These are phyloP conservation scores for Centruroides vittatus DNA, from an alignment of 1,140 invertebrate species.

Conservation along the genomic window DNA sequence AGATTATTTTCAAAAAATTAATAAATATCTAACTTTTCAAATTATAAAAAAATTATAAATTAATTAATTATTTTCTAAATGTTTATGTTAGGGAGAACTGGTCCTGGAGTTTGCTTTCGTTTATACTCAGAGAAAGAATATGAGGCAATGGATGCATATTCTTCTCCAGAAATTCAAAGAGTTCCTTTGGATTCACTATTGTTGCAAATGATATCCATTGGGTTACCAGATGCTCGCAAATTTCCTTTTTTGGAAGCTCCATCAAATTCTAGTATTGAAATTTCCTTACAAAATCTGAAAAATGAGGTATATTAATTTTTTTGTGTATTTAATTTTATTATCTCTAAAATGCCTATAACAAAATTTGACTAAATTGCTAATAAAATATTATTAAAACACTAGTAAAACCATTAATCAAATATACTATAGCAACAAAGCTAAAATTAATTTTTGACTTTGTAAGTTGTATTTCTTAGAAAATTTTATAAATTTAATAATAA, in stretches of 20 bases:
- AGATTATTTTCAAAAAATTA: too few relatives aligned
- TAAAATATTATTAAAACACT: too few relatives aligned
- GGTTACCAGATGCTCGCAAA: slow-evolving; percentile 71
- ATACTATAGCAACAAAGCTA: too few relatives aligned
- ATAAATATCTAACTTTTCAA: too few relatives aligned
- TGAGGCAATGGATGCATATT: slow-evolving; percentile 54
- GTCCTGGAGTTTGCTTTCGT: slow-evolving; percentile 59
- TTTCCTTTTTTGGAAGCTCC: slow-evolving; percentile 96
- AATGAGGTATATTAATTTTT: slow-evolving; percentile 51
- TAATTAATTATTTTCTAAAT: neutral
- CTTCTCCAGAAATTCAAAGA: slow-evolving; percentile 78
- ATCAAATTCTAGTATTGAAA: slow-evolving; percentile 58
- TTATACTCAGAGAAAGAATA: slow-evolving; percentile 82
- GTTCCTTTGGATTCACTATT: slow-evolving; percentile 84
- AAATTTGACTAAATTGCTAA: too few relatives aligned
- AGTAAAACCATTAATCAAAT: too few relatives aligned
- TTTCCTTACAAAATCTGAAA: slow-evolving; percentile 69
- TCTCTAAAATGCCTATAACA: neutral
- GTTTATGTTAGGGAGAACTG: slow-evolving; percentile 30
- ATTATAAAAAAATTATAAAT: neutral
- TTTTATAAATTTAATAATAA: too few relatives aligned
- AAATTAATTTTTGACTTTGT: too few relatives aligned
- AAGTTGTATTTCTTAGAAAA: too few relatives aligned
- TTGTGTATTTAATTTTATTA: neutral
- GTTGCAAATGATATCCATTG: slow-evolving; percentile 89